phyloP scores from a whole-genome alignment of 92 coral and sea anemone genomes.

The Palythoa grandis region DNA sequence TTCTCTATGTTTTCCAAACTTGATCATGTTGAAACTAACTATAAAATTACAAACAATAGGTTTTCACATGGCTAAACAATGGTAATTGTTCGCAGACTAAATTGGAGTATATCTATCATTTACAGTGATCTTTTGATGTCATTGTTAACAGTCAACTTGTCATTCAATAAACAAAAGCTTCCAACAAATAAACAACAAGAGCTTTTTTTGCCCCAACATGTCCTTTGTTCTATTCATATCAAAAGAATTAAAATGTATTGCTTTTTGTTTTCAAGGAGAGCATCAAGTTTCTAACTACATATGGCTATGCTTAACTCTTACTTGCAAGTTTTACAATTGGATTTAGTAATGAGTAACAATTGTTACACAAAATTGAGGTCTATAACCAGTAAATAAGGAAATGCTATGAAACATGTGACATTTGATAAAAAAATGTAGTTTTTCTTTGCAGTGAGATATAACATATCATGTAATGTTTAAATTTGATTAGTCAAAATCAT shows the following conservation, averaged over 20 bases:
- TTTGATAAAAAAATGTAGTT: not conserved
- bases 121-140: slow-evolving; percentile 15
- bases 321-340: not conserved
- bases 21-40: not conserved
- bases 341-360: too few species aligned
- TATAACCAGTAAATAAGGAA: not conserved
- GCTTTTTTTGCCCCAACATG: slow-evolving; percentile 11
- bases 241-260: not conserved
- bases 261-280: not conserved
- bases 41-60: slow-evolving; percentile 5
- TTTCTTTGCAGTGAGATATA: not conserved
- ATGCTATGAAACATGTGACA: not conserved
- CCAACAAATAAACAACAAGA: not conserved
- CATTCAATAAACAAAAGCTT: not conserved
- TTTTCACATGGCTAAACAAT: slow-evolving; percentile 25
- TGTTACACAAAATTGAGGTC: not conserved
- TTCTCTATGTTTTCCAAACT: not conserved
- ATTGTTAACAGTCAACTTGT: slow-evolving; percentile 36
- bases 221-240: not conserved
- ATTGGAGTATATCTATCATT: not conserved
- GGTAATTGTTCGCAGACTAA: slow-evolving; percentile 12
- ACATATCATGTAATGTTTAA: too few species aligned
- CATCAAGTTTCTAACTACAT: not conserved
- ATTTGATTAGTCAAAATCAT: too few species aligned
- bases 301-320: not conserved